Base-by-base conservation (phyloP, 2,113 vertebrate species). In the Prochilodus magdalenae region DNA sequence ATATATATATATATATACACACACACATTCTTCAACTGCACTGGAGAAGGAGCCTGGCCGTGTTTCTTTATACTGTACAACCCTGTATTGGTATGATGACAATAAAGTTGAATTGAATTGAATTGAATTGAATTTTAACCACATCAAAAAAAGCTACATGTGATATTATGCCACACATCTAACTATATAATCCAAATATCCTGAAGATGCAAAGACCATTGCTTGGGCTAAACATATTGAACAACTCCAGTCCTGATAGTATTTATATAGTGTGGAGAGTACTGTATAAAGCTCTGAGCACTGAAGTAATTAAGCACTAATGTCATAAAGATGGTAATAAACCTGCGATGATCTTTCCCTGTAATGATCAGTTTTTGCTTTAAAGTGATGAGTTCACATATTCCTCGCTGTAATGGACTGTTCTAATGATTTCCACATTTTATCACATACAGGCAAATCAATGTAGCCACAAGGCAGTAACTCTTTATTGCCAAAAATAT, bases 311-410 rank as follows among this genome's bases (percentile, higher is more conserved):
- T 82, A 82, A 12, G 72, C 65, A 27, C 30, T 57, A 82, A 80
- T 53, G 74, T 72, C 77, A 63, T 76, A 81, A 77, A 80, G 67
- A 24, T 55, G 51, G 44, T 55, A 16, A 75, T 63, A 59, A 83
- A 77, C 62, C 74, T 60, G 66, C 72, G 75, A 81, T 78, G 72
- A 76, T 72, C 75, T 81, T 83, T 75, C 26, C 57, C 16, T 69
- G 81, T 86, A 73, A 86, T 83, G 69, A 70, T 77, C 59, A 57
- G 72, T 73, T 83, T 86, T 83, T 81, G 20, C 27, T 76, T 72
- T 73, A 24, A 80, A 83, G 44, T 27, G 63, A 83, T 66, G 47
- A 83, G 73, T 72, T 83, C 47, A 22, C n/a, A 73, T 53, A 72
- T 73, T 49, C 63, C 65, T 70, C n/a, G 1, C 60, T 70, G 24